These are phyloP conservation scores for Antedon bifida DNA, from an alignment of 35 echinoderm and acorn worm species.

Conservation along the genomic window DNA sequence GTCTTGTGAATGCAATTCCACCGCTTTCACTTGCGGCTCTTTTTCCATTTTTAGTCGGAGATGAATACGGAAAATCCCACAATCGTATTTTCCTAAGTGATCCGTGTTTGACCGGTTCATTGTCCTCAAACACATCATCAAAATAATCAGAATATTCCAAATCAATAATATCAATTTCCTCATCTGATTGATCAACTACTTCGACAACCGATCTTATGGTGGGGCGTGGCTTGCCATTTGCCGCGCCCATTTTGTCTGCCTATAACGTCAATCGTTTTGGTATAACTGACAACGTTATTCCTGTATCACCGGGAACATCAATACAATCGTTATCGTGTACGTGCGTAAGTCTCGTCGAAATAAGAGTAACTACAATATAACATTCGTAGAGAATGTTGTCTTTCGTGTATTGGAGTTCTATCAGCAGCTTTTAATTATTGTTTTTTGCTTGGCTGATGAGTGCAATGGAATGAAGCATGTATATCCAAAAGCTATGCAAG, in stretches of 20 bases:
- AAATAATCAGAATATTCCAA: conserved; percentile 2
- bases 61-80: neutral
- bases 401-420: too few relatives aligned
- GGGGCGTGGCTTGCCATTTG: neutral
- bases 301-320: neutral
- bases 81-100: neutral
- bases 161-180: neutral
- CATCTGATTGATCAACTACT: neutral
- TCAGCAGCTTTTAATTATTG: too few relatives aligned
- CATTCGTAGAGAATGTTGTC: neutral
- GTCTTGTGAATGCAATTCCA: neutral
- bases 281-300: neutral
- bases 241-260: neutral
- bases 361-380: neutral
- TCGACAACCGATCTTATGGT: neutral
- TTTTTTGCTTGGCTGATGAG: too few relatives aligned
- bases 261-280: neutral
- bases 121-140: neutral
- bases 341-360: neutral
- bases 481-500: too few relatives aligned
- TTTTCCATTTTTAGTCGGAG: neutral
- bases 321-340: neutral
- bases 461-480: too few relatives aligned
- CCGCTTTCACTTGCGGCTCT: neutral
- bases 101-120: neutral